phyloP scores from a whole-genome alignment of 2,888 invertebrate species.

The Drosophila kuntzei region DNA sequence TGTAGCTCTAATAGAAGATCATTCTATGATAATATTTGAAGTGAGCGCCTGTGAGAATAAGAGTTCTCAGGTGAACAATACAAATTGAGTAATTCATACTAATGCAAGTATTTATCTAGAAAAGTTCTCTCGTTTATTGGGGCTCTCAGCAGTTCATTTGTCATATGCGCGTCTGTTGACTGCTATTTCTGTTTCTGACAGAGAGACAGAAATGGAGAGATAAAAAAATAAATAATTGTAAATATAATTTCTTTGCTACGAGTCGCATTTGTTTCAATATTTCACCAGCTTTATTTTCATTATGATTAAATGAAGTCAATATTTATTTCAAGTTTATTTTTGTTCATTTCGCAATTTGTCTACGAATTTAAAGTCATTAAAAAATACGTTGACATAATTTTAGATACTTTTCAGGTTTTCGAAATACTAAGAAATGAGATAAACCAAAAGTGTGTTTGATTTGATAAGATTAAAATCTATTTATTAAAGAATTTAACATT shows the following conservation, averaged over 20 bases:
- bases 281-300: slow-evolving; percentile 45
- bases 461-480: not conserved
- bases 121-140: slow-evolving; percentile 28
- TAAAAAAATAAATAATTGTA: slow-evolving; percentile 49
- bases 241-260: slow-evolving; percentile 35
- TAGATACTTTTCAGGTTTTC: not conserved
- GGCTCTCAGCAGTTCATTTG: slow-evolving; percentile 20
- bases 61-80: not conserved
- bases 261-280: slow-evolving; percentile 60
- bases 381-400: slow-evolving; percentile 19
- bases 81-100: slow-evolving; percentile 2
- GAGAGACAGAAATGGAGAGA: slow-evolving; percentile 28
- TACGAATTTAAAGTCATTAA: not conserved
- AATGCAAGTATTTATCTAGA: slow-evolving; percentile 2
- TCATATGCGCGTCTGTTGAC: not conserved
- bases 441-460: not conserved
- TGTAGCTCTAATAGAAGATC: not conserved
- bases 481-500: not conserved
- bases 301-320: slow-evolving; percentile 41
- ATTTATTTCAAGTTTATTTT: slow-evolving; percentile 47
- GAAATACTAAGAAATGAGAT: not conserved
- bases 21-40: not conserved
- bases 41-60: slow-evolving; percentile 5
- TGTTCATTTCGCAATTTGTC: slow-evolving; percentile 20
- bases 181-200: slow-evolving; percentile 7